Evolutionary conservation across 2,888 invertebrate species (phyloP).

Genomic region (Drosophila infuscata): DNA sequence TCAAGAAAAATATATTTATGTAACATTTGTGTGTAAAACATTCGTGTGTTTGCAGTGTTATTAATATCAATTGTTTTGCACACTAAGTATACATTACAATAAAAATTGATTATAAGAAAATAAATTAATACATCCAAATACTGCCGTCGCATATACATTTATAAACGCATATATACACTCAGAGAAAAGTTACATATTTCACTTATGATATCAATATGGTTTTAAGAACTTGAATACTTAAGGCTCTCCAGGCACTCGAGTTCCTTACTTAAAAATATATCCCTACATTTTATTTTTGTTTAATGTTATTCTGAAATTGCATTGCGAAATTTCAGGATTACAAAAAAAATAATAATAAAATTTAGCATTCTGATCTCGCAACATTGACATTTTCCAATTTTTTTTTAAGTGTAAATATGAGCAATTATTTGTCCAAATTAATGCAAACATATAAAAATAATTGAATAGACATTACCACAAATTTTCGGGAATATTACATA

Average conservation of each 20-base stretch:
- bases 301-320: background rate
- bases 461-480: conserved; percentile 7
- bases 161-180: conserved; percentile 13
- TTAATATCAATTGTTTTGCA: conserved; percentile 27
- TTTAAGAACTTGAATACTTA: background rate
- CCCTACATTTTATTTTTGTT: background rate
- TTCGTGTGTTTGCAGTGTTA: background rate
- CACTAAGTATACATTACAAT: background rate
- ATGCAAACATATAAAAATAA: background rate
- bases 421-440: background rate
- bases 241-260: background rate
- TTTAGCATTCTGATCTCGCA: background rate
- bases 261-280: background rate
- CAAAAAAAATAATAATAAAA: no score
- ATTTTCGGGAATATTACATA: background rate
- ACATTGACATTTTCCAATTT: background rate
- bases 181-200: background rate
- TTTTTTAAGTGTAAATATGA: background rate
- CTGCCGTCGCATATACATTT: conserved; percentile 3
- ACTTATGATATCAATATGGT: background rate
- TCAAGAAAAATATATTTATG: background rate
- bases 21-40: conserved; percentile 5
- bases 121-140: conserved; percentile 17
- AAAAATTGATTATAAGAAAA: background rate
- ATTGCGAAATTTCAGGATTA: background rate